Base-by-base conservation (phyloP, 2,888 invertebrate genomes). In the Euzetes globulus region DNA sequence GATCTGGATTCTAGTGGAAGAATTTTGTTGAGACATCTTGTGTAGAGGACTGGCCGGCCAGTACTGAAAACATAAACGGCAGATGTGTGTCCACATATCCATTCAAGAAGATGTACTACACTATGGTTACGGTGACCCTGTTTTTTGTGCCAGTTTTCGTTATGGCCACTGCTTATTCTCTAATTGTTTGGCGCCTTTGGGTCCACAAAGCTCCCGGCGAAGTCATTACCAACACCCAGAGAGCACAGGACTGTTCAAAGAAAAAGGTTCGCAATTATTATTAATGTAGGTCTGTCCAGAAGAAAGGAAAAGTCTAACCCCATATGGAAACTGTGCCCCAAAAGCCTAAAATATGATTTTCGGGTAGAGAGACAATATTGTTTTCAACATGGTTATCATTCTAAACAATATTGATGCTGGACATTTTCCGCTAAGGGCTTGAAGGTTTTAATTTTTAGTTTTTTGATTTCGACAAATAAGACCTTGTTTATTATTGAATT, bases 111-210 rank as follows among this genome's bases (percentile, higher is more conserved):
- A 71, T 78, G 27, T 81, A 80, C 73, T 80, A 81, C 77, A 78
- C 79, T 6, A 77, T 80, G 45, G 80, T 84, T 58, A 82, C 82
- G n/a, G 79, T 84, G 6, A 82, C 82, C 0, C 78, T 85, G 29
- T 85, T 83, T 79, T 84, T 84, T 78, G 75, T 84, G 11, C 85
- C 85, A 0, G 82, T 84, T 22, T 76, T 81, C 25, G 80, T 84
- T 27, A 84, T 85, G 84, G 77, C 81, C 1, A 79, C 81, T 17
- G 82, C 83, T 9, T 84, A 84, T 77, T 78, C 80, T 63, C 79
- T 84, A 65, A 84, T 85, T 65, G 82, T 84, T 50, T 80, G 81
- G 79, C 83, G 82, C 29, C 80, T 85, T 15, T 84, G 84, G 83
- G 80, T 80, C 6, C 80, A 81, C n/a, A 78, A 79, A 60, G 78